Percentiles rank a stretch among this genome's conserved stretches.
phyloP scores from a whole-genome alignment of 2,113 vertebrate species.

The Phylloscopus trochiloides region DNA sequence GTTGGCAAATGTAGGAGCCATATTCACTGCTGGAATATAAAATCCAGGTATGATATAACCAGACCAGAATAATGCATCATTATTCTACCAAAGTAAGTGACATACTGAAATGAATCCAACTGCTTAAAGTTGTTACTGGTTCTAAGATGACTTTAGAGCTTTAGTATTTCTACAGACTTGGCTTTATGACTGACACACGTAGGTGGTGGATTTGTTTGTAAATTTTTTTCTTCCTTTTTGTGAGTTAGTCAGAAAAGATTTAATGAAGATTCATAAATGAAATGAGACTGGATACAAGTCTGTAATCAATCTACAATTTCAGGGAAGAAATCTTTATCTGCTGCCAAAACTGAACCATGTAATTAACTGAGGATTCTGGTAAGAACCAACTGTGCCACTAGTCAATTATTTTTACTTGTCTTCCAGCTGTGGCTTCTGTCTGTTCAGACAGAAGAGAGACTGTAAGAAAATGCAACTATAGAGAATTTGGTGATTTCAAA shows the following conservation, averaged over 20 bases:
- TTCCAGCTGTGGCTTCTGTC: slow-evolving; percentile 66
- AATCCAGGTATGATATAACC: neutral
- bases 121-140: neutral
- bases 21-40: neutral
- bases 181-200: neutral
- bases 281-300: slow-evolving; percentile 50
- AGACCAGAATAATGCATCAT: neutral
- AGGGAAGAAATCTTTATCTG: slow-evolving; percentile 64
- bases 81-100: neutral
- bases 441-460: slow-evolving; percentile 18
- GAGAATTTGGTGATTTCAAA: slow-evolving; percentile 14
- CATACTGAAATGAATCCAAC: neutral
- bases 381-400: slow-evolving; percentile 69
- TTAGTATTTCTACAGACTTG: neutral
- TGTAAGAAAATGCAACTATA: neutral
- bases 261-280: slow-evolving; percentile 71
- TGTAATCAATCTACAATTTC: slow-evolving; percentile 71
- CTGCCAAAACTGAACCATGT: slow-evolving; percentile 71
- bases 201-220: slow-evolving; percentile 54
- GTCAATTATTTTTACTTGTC: slow-evolving; percentile 65
- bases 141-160: neutral
- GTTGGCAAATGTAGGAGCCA: neutral
- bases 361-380: slow-evolving; percentile 74
- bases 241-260: slow-evolving; percentile 60
- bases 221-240: slow-evolving; percentile 31